Evolutionary conservation across 2,888 invertebrate species (phyloP).

Genomic region (Apodemia arnacis): DNA sequence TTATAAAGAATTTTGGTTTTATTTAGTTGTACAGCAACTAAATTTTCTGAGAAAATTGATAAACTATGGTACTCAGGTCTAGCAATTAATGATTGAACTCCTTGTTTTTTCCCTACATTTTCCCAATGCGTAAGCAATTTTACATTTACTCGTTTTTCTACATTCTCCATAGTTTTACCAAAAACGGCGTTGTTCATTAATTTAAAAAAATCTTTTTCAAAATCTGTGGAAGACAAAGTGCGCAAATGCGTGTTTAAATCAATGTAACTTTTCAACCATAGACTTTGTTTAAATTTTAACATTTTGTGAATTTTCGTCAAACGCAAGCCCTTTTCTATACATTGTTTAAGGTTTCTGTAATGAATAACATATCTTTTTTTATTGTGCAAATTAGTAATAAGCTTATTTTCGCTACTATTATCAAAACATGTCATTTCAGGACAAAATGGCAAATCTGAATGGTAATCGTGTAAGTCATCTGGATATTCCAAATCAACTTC

Average conservation of each 20-base stretch:
- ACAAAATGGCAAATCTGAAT: constrained; percentile 81
- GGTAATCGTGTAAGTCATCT: constrained; percentile 78
- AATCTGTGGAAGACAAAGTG: not conserved
- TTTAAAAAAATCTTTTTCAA: constrained; percentile 17
- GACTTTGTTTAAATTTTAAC: constrained; percentile 11
- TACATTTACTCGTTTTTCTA: constrained; percentile 86
- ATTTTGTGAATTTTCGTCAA: not conserved
- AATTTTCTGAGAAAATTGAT: constrained; percentile 86
- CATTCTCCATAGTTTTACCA: constrained; percentile 88
- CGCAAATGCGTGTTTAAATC: constrained; percentile 10
- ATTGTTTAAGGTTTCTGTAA: constrained; percentile 23
- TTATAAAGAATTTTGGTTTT: constrained; percentile 44
- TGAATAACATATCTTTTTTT: constrained; percentile 16
- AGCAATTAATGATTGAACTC: constrained; percentile 80
- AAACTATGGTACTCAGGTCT: constrained; percentile 86
- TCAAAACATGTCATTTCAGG: constrained; percentile 58
- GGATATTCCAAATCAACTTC: constrained; percentile 61
- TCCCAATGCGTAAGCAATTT: constrained; percentile 86
- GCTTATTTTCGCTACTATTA: constrained; percentile 38
- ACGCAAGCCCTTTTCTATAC: not conserved
- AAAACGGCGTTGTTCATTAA: constrained; percentile 88
- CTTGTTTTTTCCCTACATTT: constrained; percentile 79
- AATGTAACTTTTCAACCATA: constrained; percentile 13
- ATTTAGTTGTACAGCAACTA: constrained; percentile 83
- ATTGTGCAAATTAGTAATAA: constrained; percentile 52